Percentiles rank a stretch among this genome's conserved stretches.
Evolutionary conservation across 2,113 vertebrate genomes (phyloP).

Genomic region (Scalopus aquaticus): DNA sequence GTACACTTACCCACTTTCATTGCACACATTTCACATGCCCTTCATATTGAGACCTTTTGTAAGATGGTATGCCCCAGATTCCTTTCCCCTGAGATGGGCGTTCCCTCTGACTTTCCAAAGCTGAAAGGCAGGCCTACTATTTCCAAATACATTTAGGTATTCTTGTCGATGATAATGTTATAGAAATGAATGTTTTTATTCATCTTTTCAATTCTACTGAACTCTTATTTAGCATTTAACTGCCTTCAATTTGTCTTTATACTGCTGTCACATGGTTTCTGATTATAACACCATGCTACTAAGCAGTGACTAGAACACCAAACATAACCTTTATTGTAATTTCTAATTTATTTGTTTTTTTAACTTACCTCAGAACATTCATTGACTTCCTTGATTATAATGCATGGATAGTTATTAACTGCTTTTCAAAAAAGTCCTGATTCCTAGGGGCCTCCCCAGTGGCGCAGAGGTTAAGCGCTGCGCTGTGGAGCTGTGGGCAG

Average conservation of each 20-base stretch:
- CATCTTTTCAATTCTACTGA: background rate
- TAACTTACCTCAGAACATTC: background rate
- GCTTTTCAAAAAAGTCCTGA: background rate
- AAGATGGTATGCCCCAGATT: background rate
- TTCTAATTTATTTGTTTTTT: slow-evolving; percentile 13
- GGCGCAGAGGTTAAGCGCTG: too few species aligned
- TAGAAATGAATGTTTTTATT: background rate
- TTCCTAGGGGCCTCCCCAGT: too few species aligned
- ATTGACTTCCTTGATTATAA: slow-evolving; percentile 26
- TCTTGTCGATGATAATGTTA: slow-evolving; percentile 34
- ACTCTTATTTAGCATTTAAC: slow-evolving; percentile 27
- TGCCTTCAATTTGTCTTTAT: background rate
- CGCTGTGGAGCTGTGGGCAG: too few species aligned
- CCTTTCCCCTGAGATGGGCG: background rate
- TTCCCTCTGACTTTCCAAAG: background rate
- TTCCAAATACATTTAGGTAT: slow-evolving; percentile 3
- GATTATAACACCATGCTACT: slow-evolving; percentile 53
- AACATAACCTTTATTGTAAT: slow-evolving; percentile 32
- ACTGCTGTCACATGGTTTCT: slow-evolving; percentile 14
- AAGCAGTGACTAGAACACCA: slow-evolving; percentile 5
- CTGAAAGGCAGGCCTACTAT: background rate
- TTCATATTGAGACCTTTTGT: background rate
- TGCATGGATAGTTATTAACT: slow-evolving; percentile 8
- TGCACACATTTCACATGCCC: background rate
- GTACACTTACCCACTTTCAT: background rate